phyloP scores from a whole-genome alignment of 2,113 vertebrate genomes.

The Trogon surrucura region DNA sequence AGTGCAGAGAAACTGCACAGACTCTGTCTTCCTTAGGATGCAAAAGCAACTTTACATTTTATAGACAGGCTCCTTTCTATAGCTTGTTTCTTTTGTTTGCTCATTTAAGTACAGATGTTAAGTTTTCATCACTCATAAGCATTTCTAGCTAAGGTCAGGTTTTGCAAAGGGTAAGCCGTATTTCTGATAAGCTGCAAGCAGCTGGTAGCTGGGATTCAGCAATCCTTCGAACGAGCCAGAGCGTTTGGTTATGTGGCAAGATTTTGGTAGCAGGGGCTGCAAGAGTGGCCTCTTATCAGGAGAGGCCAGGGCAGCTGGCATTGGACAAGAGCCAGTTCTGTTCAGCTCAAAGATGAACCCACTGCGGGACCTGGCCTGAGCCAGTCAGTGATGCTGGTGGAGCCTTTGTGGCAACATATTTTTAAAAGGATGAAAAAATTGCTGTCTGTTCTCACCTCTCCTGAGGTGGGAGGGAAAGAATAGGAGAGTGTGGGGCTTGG shows the following conservation, averaged over 20 bases:
- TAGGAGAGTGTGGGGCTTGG: fast-evolving
- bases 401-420: neutral
- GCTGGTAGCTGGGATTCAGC: neutral
- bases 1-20: neutral
- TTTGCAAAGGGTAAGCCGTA: neutral
- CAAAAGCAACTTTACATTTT: neutral
- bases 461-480: neutral
- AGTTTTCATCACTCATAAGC: neutral
- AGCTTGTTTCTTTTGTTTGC: neutral
- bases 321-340: neutral
- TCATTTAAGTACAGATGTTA: neutral
- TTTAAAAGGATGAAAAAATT: neutral
- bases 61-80: neutral
- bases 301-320: neutral
- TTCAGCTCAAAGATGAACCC: neutral
- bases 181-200: neutral
- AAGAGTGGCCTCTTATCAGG: neutral
- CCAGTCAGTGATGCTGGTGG: neutral
- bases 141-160: neutral
- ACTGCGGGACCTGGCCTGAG: neutral
- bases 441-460: neutral
- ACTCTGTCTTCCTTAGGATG: neutral
- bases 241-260: neutral
- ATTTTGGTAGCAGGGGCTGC: neutral
- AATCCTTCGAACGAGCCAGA: neutral